These are phyloP conservation scores for Orbicella faveolata DNA, from an alignment of 64 coral and sea anemone genomes.

Conservation along the genomic window DNA sequence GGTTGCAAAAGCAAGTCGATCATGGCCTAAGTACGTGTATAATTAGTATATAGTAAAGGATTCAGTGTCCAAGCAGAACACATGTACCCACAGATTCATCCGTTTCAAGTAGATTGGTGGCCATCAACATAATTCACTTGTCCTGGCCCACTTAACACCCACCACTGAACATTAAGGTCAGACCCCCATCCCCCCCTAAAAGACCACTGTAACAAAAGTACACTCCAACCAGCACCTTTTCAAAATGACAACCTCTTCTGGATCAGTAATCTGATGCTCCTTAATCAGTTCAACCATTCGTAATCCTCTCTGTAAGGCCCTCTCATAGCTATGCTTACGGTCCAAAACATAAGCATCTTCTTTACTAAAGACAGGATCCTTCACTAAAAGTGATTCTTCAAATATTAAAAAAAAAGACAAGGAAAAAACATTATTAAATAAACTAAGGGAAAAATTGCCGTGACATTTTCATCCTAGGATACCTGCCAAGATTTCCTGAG, in stretches of 20 bases:
- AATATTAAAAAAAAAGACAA: not conserved
- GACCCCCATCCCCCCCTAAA: no score
- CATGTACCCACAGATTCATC: no score
- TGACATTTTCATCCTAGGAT: not conserved
- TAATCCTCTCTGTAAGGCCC: constrained; percentile 23
- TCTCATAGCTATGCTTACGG: constrained; percentile 39
- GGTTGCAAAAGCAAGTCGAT: no score
- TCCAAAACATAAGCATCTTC: constrained; percentile 17
- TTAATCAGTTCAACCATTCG: constrained; percentile 11
- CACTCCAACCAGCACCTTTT: not conserved
- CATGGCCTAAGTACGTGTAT: no score
- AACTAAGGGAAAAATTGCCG: not conserved
- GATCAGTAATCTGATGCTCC: constrained; percentile 40
- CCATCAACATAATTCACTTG: no score
- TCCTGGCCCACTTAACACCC: no score
- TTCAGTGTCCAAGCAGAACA: no score
- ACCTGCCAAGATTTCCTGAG: no score
- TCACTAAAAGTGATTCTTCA: constrained; percentile 25
- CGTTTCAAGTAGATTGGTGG: no score
- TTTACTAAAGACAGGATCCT: constrained; percentile 58
- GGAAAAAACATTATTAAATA: not conserved
- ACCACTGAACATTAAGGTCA: no score
- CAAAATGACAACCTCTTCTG: not conserved
- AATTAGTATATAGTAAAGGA: no score
- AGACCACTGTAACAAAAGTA: no score